These are phyloP conservation scores for Drosophila fulvimacula DNA, from an alignment of 2,888 invertebrate species.

Conservation along the genomic window DNA sequence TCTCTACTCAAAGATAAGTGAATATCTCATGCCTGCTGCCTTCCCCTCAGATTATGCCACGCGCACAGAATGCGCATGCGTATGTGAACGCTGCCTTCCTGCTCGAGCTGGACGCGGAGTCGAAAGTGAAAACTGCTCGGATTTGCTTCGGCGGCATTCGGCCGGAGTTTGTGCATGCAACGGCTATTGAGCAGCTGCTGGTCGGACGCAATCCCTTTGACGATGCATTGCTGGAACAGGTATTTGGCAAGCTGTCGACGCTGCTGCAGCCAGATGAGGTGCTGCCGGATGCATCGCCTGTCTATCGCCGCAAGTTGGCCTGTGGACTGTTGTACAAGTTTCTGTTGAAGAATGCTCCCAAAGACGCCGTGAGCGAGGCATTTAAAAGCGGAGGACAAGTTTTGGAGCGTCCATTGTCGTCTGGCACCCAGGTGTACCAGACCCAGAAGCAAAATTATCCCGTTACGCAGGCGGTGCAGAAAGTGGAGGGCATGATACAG, in stretches of 20 bases:
- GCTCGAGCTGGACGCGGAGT: constrained; percentile 86
- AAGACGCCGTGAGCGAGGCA: constrained; percentile 73
- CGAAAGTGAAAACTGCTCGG: constrained; percentile 84
- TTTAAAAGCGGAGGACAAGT: constrained; percentile 83
- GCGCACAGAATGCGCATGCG: constrained; percentile 92
- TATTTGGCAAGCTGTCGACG: constrained; percentile 86
- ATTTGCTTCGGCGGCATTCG: constrained; percentile 89
- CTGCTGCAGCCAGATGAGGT: constrained; percentile 88
- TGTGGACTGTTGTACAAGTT: constrained; percentile 92
- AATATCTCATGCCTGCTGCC: not conserved
- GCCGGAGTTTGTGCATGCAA: constrained; percentile 86
- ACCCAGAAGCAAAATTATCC: constrained; percentile 90
- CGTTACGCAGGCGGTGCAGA: constrained; percentile 90
- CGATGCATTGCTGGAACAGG: constrained; percentile 79
- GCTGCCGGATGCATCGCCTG: constrained; percentile 89
- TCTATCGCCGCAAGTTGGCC: constrained; percentile 89
- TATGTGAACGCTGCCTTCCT: constrained; percentile 91
- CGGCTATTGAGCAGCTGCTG: constrained; percentile 86
- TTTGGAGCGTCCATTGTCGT: constrained; percentile 88
- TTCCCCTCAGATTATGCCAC: constrained; percentile 87
- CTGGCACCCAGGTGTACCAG: constrained; percentile 89
- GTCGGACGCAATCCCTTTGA: constrained; percentile 85
- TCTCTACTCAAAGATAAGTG: not conserved
- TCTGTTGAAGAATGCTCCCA: constrained; percentile 87
- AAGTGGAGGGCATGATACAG: constrained; percentile 89